Percentiles rank a stretch among this genome's conserved stretches.
These are phyloP conservation scores for Xenotilapia longispinis DNA, from an alignment of 2,113 vertebrate species.

Conservation along the genomic window DNA sequence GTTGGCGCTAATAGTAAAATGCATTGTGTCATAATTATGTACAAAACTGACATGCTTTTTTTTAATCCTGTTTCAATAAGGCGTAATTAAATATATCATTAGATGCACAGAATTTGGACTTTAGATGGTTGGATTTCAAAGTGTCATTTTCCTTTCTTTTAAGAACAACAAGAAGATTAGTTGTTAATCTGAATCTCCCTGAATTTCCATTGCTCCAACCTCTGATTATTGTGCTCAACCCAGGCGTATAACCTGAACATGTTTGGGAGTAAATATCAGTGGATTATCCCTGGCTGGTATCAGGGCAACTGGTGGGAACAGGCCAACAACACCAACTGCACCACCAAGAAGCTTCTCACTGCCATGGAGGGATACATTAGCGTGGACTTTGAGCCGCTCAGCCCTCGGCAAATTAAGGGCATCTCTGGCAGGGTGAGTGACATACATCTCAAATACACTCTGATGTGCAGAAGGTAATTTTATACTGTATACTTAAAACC, in stretches of 20 bases:
- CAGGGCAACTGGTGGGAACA: conserved; percentile 97
- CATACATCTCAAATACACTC: background rate
- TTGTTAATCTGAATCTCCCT: background rate
- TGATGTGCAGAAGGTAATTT: background rate
- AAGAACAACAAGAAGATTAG: background rate
- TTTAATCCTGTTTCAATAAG: background rate
- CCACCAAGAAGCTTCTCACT: conserved; percentile 84
- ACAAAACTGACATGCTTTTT: background rate
- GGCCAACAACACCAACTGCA: conserved; percentile 89
- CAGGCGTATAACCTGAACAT: conserved; percentile 94
- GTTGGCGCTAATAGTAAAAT: background rate
- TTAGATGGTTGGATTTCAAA: background rate
- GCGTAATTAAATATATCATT: background rate
- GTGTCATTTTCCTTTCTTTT: background rate
- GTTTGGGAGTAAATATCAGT: conserved; percentile 98
- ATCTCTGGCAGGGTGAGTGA: conserved; percentile 92
- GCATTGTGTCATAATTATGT: background rate
- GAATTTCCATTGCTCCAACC: background rate
- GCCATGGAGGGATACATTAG: conserved; percentile 99
- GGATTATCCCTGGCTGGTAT: conserved; percentile 99
- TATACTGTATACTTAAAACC: background rate
- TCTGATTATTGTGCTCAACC: background rate
- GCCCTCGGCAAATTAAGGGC: conserved; percentile 86
- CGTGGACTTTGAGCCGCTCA: conserved; percentile 97
- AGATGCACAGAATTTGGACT: background rate